Evolutionary conservation across 2,888 invertebrate species (phyloP).

Genomic region (Aromia moschata): DNA sequence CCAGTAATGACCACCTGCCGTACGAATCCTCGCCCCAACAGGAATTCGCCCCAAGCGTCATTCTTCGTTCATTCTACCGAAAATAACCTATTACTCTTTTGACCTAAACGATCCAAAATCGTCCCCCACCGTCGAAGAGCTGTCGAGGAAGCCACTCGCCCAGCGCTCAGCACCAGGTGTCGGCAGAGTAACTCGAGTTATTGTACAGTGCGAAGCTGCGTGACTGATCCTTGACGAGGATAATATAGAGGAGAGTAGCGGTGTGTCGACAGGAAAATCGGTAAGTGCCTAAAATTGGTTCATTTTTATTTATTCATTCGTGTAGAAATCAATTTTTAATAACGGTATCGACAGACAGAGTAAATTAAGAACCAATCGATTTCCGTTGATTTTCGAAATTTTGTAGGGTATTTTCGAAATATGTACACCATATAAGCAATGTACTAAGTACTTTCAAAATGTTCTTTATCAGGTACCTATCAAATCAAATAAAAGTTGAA

Average conservation of each 20-base stretch:
- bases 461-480: too few species aligned
- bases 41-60: neutral
- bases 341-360: too few species aligned
- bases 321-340: too few species aligned
- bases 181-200: slow-evolving; percentile 18
- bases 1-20: neutral
- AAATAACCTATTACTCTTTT: neutral
- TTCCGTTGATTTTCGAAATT: too few species aligned
- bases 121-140: slow-evolving; percentile 7
- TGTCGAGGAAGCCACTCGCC: neutral
- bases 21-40: neutral
- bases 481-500: too few species aligned
- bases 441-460: too few species aligned
- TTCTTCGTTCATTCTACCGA: neutral
- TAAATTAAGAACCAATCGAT: too few species aligned
- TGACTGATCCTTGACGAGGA: slow-evolving; percentile 8
- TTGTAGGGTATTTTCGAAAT: too few species aligned
- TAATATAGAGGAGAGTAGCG: slow-evolving; percentile 3
- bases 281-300: too few species aligned
- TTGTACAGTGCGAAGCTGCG: slow-evolving; percentile 14
- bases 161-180: neutral
- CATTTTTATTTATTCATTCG: too few species aligned
- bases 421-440: too few species aligned
- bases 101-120: slow-evolving; percentile 7
- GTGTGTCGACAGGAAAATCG: neutral